Base-by-base conservation (phyloP, 2,113 vertebrate species). In the Amia ocellicauda region DNA sequence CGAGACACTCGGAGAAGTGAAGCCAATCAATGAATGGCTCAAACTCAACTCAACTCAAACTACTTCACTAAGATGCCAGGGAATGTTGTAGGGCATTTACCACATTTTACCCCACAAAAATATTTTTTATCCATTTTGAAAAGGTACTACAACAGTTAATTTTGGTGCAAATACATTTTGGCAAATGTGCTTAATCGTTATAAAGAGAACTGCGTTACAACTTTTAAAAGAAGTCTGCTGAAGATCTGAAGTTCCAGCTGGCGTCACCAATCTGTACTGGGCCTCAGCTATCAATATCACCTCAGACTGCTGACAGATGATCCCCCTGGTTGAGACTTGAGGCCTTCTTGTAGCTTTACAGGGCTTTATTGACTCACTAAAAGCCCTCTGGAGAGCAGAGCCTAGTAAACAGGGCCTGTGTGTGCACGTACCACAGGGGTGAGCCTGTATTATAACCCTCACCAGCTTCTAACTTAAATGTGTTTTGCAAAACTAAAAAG, bases 321-420 rank as follows among this genome's bases (percentile, higher is more conserved):
- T 53, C 51, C 23, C 51, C 20, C 20, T 53, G 51, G 16, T 53
- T 53, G 51, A 53, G 51, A 20, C 51, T 23, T 23, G 51, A 53
- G 51, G n/a, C 19, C 20, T 24, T 16, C 7, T 26, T 23, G 9
- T 22, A 53, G 20, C 20, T 53, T 53, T 20, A 53, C 51, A 53
- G 51, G 16, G 20, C 23, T 53, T 53, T 53, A 53, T 53, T 53
- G 51, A 53, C 20, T 53, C 4, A 11, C 51, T 13, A 53, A 2
- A 4, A 14, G 51, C 51, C 47, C 47, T 53, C 51, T 19, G 51
- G 19, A 53, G 51, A 23, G 51, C 8, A 53, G 51, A 2, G 51
- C 51, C 10, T 8, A 53, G 4, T 53, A 53, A 53, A 53, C 24
- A 53, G 20, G 24, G 16, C 51, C 51, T 26, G 20, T 24, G 17